Conservation (phyloP, 2,113 vertebrate genomes). For the Neotoma lepida region DNA sequence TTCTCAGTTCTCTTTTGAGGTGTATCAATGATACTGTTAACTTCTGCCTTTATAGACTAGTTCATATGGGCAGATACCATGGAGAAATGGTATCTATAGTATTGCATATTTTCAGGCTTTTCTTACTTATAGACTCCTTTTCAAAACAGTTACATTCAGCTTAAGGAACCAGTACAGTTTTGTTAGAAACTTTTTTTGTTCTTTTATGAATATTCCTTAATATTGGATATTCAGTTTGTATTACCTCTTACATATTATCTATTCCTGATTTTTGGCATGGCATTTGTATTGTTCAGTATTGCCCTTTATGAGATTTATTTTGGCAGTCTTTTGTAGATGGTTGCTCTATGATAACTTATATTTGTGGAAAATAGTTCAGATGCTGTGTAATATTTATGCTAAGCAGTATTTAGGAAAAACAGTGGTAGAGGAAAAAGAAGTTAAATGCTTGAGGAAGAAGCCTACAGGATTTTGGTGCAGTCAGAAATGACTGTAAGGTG, state of each 20-base stretch:
- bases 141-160: slow-evolving; percentile 28
- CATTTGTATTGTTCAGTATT: slow-evolving; percentile 27
- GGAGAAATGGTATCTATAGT: not conserved
- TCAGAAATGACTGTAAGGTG: not conserved
- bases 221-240: slow-evolving; percentile 13
- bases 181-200: slow-evolving; percentile 49
- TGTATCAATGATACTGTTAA: not conserved
- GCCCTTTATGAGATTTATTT: slow-evolving; percentile 54
- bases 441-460: slow-evolving; percentile 45
- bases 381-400: slow-evolving; percentile 10
- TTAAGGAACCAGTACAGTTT: slow-evolving; percentile 2
- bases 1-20: not conserved
- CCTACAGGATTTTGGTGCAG: not conserved
- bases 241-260: slow-evolving; percentile 40
- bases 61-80: not conserved
- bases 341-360: slow-evolving; percentile 35
- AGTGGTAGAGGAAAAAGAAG: slow-evolving; percentile 27
- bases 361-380: slow-evolving; percentile 62
- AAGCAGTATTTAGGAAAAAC: slow-evolving; percentile 13
- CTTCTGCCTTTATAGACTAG: not conserved
- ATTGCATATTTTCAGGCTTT: slow-evolving; percentile 22
- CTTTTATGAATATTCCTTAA: slow-evolving; percentile 39
- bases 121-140: slow-evolving; percentile 32
- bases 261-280: slow-evolving; percentile 22
- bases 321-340: slow-evolving; percentile 45